Conservation (phyloP, 2,113 vertebrate species). For the Pygoscelis adeliae region DNA sequence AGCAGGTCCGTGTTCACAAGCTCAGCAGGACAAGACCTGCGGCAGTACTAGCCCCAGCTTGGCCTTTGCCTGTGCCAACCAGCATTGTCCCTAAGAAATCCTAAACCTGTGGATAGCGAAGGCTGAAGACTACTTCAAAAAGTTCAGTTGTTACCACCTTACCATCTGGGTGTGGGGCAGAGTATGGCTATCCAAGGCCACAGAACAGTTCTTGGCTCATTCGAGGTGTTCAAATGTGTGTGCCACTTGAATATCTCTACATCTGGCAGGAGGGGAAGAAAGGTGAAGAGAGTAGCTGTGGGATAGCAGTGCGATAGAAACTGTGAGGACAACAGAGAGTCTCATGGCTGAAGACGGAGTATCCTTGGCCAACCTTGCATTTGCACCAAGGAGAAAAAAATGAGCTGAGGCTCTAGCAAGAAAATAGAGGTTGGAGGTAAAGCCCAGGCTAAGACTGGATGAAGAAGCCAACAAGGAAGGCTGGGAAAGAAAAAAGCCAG, state of each 20-base stretch:
- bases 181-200: neutral
- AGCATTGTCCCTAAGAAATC: neutral
- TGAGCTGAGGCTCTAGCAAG: neutral
- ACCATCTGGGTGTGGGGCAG: neutral
- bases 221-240: neutral
- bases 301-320: neutral
- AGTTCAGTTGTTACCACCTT: neutral
- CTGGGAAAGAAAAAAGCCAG: neutral
- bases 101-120: neutral
- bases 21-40: neutral
- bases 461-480: neutral
- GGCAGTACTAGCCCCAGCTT: neutral
- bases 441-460: neutral
- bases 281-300: neutral
- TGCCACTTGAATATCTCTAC: neutral
- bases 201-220: neutral
- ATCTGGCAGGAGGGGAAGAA: neutral
- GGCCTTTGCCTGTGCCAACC: neutral
- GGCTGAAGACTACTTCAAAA: neutral
- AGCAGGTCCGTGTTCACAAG: neutral
- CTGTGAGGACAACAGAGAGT: fast-evolving
- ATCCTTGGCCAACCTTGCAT: neutral
- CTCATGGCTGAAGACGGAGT: neutral
- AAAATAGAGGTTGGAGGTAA: neutral
- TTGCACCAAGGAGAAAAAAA: neutral